Percentiles rank a stretch among this genome's conserved stretches.
Conservation (phyloP, 2,888 invertebrate genomes). For the Stenichneumon culpator region DNA sequence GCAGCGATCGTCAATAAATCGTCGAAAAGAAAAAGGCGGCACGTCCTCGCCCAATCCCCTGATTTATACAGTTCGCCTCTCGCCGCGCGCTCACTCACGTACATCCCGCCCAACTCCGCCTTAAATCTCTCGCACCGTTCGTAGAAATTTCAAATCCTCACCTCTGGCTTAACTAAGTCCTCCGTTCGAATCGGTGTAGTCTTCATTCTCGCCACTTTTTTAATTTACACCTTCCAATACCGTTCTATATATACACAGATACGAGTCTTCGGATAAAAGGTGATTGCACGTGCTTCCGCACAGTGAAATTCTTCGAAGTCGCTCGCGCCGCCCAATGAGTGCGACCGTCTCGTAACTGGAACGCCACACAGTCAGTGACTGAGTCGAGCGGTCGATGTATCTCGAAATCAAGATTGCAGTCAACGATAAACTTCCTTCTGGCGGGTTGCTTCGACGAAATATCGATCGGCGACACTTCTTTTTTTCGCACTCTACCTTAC, state of each 20-base stretch:
- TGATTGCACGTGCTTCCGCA: neutral
- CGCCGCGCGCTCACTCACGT: neutral
- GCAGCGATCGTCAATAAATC: neutral
- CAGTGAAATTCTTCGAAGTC: neutral
- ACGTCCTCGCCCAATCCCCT: neutral
- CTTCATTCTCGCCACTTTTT: constrained; percentile 76
- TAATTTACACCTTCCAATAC: neutral
- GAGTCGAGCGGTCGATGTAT: constrained; percentile 24
- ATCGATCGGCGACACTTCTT: too few relatives aligned
- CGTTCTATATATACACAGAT: too few relatives aligned
- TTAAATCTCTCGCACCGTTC: neutral
- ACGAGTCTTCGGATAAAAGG: too few relatives aligned
- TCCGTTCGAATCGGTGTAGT: constrained; percentile 78
- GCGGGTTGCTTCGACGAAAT: too few relatives aligned
- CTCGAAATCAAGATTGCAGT: constrained; percentile 5
- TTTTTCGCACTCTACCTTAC: neutral
- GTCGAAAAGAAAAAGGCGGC: neutral
- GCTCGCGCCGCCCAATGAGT: neutral
- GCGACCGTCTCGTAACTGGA: neutral
- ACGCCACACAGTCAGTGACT: neutral
- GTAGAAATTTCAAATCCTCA: constrained; percentile 72
- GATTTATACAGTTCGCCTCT: neutral
- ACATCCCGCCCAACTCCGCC: neutral
- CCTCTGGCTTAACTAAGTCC: constrained; percentile 81
- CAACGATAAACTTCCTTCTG: neutral